phyloP scores from a whole-genome alignment of 2,888 invertebrate genomes.

The Lithosia quadra region DNA sequence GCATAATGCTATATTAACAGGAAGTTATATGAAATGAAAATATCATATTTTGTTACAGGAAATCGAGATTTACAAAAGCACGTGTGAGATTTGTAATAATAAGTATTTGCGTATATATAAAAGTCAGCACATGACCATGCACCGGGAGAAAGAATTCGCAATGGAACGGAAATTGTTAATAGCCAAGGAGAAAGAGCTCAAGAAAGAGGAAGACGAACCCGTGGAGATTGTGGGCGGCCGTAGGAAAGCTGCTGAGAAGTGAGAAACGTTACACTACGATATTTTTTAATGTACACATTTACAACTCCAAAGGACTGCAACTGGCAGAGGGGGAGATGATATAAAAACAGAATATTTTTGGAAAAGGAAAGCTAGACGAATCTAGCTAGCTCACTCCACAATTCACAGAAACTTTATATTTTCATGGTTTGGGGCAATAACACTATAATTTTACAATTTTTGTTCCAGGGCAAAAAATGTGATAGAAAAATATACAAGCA shows the following conservation, averaged over 20 bases:
- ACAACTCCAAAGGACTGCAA: too few relatives aligned
- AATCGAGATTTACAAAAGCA: slow-evolving; percentile 75
- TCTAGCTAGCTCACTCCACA: too few relatives aligned
- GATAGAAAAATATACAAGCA: slow-evolving; percentile 64
- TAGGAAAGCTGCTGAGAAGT: slow-evolving; percentile 75
- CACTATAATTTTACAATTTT: slow-evolving; percentile 26
- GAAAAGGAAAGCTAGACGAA: too few relatives aligned
- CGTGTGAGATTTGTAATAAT: slow-evolving; percentile 85
- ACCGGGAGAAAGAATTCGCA: slow-evolving; percentile 67
- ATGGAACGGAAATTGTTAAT: slow-evolving; percentile 50
- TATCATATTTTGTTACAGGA: slow-evolving; percentile 68
- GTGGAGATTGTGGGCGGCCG: slow-evolving; percentile 49
- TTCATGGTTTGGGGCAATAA: background rate
- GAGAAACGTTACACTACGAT: slow-evolving; percentile 24
- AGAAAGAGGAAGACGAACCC: slow-evolving; percentile 33
- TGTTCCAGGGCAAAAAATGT: slow-evolving; percentile 73
- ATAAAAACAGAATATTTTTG: too few relatives aligned
- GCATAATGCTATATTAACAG: too few relatives aligned
- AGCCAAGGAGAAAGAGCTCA: slow-evolving; percentile 47
- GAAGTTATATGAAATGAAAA: background rate
- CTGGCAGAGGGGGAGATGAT: too few relatives aligned
- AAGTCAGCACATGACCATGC: slow-evolving; percentile 85
- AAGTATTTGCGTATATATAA: slow-evolving; percentile 86
- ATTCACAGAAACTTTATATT: too few relatives aligned
- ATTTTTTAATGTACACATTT: too few relatives aligned